Evolutionary conservation across 2,113 vertebrate genomes (phyloP).

Genomic region (Cygnus buccinator): DNA sequence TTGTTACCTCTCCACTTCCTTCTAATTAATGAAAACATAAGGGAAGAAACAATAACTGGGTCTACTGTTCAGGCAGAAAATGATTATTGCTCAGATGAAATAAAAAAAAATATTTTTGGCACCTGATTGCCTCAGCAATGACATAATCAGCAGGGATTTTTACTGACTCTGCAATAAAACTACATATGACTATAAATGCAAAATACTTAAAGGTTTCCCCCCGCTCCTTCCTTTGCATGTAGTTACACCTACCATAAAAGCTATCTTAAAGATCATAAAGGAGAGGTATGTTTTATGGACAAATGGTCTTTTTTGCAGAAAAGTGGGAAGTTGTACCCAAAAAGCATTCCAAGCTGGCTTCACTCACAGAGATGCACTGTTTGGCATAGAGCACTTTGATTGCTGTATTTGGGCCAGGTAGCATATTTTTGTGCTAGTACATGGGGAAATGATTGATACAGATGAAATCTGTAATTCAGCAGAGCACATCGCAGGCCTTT

Average conservation of each 20-base stretch:
- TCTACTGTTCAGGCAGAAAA: conserved; percentile 56
- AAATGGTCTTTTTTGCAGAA: not conserved
- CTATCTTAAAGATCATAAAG: not conserved
- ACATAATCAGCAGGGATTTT: conserved; percentile 69
- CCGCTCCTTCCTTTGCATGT: not conserved
- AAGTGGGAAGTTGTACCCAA: not conserved
- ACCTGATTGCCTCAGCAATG: conserved; percentile 69
- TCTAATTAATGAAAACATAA: conserved; percentile 72
- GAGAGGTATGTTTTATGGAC: not conserved
- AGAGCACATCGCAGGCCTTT: not conserved
- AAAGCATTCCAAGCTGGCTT: not conserved
- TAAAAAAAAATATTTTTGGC: conserved; percentile 59
- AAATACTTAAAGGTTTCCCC: conserved; percentile 16
- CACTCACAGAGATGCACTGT: not conserved
- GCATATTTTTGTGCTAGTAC: not conserved
- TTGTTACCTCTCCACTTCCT: conserved; percentile 62
- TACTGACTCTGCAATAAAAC: conserved; percentile 72
- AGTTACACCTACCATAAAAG: conserved; percentile 13
- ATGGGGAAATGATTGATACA: conserved; percentile 6
- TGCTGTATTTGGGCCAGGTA: conserved; percentile 39
- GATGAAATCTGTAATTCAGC: not conserved
- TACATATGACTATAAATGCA: conserved; percentile 20
- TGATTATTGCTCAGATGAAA: conserved; percentile 54
- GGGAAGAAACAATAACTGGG: conserved; percentile 60
- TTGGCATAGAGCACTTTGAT: conserved; percentile 8